Conservation (phyloP, 2,797 vertebrate species). For the Spinus pinus region DNA sequence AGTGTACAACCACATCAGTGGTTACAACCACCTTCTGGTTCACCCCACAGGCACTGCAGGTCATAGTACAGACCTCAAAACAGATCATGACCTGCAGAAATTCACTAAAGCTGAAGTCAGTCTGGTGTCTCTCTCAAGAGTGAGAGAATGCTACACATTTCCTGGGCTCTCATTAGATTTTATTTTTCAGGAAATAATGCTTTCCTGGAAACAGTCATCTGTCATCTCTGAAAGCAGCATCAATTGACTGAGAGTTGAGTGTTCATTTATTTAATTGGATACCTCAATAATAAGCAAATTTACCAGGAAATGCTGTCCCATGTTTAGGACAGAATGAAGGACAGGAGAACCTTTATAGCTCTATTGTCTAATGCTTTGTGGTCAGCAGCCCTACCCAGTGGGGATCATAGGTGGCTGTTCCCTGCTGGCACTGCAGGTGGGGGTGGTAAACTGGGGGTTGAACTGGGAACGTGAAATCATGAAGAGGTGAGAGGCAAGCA, state of each 20-base stretch:
- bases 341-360: background rate
- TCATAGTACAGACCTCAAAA: background rate
- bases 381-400: background rate
- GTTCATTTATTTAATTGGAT: background rate
- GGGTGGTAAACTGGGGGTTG: rapidly evolving
- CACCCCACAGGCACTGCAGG: background rate
- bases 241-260: background rate
- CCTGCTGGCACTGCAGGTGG: background rate
- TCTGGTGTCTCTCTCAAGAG: background rate
- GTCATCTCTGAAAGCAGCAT: background rate
- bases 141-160: background rate
- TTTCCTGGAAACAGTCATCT: background rate
- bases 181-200: background rate
- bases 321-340: background rate
- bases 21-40: background rate
- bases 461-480: background rate
- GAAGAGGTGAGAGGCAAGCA: background rate
- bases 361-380: background rate
- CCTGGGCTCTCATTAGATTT: background rate
- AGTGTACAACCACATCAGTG: background rate
- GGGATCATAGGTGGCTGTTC: background rate
- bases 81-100: background rate
- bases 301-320: background rate
- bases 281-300: background rate
- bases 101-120: background rate